Evolutionary conservation across 2,888 invertebrate genomes (phyloP).

Genomic region (Teleiodes luculella): DNA sequence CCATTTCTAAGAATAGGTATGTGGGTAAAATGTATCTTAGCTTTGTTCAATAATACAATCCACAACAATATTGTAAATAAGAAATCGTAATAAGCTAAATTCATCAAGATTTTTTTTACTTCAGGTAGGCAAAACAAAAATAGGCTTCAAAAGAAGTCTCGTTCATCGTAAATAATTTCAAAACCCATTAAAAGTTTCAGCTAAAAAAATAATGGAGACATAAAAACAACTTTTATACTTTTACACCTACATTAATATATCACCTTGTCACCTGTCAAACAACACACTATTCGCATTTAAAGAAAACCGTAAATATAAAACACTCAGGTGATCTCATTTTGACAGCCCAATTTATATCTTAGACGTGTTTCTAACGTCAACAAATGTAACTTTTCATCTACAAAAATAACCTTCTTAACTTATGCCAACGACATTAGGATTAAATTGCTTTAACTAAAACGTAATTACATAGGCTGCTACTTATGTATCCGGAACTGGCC

Average conservation of each 20-base stretch:
- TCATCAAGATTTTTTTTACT: no score
- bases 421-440: constrained; percentile 19
- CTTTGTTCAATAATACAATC: no score
- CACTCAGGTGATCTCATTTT: constrained; percentile 54
- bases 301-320: constrained; percentile 46
- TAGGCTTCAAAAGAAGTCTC: no score
- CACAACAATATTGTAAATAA: no score
- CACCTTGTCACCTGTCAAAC: constrained; percentile 22
- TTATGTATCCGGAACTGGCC: no score
- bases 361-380: constrained; percentile 24
- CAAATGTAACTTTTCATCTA: neutral
- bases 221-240: constrained; percentile 21
- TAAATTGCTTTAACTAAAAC: neutral
- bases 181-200: neutral
- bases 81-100: no score
- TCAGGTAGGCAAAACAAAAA: no score
- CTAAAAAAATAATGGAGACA: constrained; percentile 6
- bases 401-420: constrained; percentile 5
- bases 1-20: no score
- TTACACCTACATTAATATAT: constrained; percentile 20
- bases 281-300: constrained; percentile 44
- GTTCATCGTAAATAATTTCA: neutral
- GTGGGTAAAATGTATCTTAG: no score
- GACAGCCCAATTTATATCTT: constrained; percentile 52
- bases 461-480: no score